These are phyloP conservation scores for Hypanus sabinus DNA, from an alignment of 2,113 vertebrate genomes.

Conservation along the genomic window DNA sequence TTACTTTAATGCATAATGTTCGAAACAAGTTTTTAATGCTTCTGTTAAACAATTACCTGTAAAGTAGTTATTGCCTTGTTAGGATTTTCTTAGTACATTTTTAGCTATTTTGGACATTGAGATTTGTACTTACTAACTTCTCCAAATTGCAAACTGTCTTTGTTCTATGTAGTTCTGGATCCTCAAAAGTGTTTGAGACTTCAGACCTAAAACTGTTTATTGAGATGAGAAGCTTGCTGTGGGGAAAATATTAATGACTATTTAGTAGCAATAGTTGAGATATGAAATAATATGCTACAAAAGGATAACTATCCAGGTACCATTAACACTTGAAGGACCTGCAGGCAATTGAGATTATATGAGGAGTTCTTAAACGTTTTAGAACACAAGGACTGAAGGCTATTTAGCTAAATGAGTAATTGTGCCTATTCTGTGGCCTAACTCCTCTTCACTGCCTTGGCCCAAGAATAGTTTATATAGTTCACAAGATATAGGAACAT, in stretches of 20 bases:
- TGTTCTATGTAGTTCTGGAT: neutral
- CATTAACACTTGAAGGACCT: neutral
- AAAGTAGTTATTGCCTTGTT: neutral
- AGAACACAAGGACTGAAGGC: no score
- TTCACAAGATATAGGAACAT: no score
- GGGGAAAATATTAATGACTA: neutral
- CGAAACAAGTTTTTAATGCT: neutral
- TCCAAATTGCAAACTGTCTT: neutral
- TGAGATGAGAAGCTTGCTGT: neutral
- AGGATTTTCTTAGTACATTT: neutral
- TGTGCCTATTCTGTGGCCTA: no score
- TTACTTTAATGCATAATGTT: no score
- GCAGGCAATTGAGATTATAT: no score
- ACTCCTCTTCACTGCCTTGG: no score
- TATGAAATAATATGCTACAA: neutral
- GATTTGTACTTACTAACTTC: slow-evolving; percentile 1
- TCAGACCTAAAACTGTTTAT: neutral
- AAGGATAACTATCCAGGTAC: neutral
- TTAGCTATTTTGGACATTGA: neutral
- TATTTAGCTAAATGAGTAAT: no score
- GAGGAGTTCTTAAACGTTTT: neutral
- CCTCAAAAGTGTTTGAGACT: neutral
- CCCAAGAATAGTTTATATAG: no score
- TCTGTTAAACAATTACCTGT: neutral
- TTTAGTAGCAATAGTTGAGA: neutral